Conservation (phyloP, 2,797 vertebrate species). For the Acanthornis magna region DNA sequence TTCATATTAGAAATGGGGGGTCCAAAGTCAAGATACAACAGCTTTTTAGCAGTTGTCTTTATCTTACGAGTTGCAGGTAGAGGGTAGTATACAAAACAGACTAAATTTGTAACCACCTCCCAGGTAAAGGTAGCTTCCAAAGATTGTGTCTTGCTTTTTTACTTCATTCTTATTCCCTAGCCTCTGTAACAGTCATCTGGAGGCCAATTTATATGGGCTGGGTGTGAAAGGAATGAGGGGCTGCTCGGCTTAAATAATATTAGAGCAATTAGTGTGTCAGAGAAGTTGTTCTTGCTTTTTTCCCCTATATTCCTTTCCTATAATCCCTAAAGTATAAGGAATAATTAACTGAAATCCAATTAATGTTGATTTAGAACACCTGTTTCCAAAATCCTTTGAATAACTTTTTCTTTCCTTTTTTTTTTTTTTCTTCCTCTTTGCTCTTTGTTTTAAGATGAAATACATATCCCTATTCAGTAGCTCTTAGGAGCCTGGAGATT, state of each 20-base stretch:
- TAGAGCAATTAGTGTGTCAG: slow-evolving; percentile 68
- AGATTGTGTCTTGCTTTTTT: neutral
- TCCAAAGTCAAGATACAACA: neutral
- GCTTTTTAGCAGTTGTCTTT: neutral
- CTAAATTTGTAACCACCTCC: neutral
- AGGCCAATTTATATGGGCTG: neutral
- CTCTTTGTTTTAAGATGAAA: slow-evolving; percentile 80
- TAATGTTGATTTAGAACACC: slow-evolving; percentile 79
- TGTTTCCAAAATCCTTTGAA: slow-evolving; percentile 80
- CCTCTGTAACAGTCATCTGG: neutral
- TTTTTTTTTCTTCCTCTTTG: neutral
- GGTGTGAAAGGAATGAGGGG: neutral
- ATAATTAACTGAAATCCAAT: slow-evolving; percentile 83
- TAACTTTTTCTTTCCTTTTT: slow-evolving; percentile 68
- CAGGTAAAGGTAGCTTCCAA: neutral
- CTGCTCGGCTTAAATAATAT: slow-evolving; percentile 64
- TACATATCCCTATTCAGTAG: slow-evolving; percentile 70
- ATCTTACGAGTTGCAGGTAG: neutral
- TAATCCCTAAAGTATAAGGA: slow-evolving; percentile 75
- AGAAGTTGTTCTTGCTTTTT: slow-evolving; percentile 59
- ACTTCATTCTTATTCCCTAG: neutral
- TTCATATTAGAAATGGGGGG: neutral
- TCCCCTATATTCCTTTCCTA: slow-evolving; percentile 54
- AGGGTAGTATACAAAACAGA: neutral
- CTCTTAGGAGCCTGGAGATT: slow-evolving; percentile 69